Conservation (phyloP, 2,888 invertebrate genomes). For the Sphinx pinastri region DNA sequence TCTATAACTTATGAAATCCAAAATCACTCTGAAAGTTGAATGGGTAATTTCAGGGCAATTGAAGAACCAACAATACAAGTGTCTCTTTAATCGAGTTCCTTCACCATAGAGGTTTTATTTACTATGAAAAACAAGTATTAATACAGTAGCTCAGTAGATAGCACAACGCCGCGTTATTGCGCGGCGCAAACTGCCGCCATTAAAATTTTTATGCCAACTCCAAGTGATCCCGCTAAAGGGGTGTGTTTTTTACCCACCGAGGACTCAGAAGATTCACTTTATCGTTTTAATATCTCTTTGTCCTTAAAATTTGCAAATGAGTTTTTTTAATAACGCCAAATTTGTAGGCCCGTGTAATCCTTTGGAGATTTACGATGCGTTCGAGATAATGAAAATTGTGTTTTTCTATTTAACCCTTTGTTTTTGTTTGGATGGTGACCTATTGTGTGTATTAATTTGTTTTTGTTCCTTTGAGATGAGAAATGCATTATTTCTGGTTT, state of each 20-base stretch:
- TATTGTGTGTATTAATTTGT: background rate
- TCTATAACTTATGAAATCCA: no score
- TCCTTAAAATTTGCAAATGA: conserved; percentile 82
- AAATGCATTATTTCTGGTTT: no score
- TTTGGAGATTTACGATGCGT: conserved; percentile 69
- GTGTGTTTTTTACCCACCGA: conserved; percentile 55
- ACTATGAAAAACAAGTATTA: no score
- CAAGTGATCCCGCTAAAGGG: conserved; percentile 31
- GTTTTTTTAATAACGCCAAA: conserved; percentile 82
- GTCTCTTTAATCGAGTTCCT: no score
- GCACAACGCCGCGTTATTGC: conserved; percentile 17
- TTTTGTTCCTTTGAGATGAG: background rate
- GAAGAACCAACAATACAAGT: no score
- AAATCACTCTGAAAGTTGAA: no score
- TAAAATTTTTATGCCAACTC: conserved; percentile 37
- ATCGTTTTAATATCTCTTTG: conserved; percentile 80
- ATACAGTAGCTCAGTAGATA: background rate
- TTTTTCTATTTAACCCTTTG: conserved; percentile 50
- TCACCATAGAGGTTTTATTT: no score
- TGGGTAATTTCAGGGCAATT: no score
- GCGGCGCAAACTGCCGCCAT: conserved; percentile 28
- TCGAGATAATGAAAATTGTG: conserved; percentile 56
- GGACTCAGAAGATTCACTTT: conserved; percentile 77
- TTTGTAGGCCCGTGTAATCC: conserved; percentile 71
- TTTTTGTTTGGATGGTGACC: conserved; percentile 36